Evolutionary conservation across 2,888 invertebrate species (phyloP).

Genomic region (Cryptocephalus primarius): DNA sequence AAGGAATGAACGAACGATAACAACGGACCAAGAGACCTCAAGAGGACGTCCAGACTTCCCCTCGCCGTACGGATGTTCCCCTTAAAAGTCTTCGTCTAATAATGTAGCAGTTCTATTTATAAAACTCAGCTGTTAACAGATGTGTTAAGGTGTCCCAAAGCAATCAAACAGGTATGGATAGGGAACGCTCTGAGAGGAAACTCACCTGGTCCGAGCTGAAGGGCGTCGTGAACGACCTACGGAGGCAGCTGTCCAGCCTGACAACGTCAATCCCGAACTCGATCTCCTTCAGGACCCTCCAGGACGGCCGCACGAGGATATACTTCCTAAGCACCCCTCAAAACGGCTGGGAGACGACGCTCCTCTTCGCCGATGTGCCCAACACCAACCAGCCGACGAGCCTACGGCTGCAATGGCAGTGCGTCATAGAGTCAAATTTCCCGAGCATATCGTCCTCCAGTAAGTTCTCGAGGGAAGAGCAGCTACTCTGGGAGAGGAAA

Average conservation of each 20-base stretch:
- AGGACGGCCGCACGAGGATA: slow-evolving; percentile 71
- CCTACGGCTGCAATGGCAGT: slow-evolving; percentile 61
- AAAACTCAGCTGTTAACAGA: slow-evolving; percentile 16
- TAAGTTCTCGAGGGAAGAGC: slow-evolving; percentile 75
- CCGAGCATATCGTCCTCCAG: slow-evolving; percentile 47
- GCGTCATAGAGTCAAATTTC: slow-evolving; percentile 68
- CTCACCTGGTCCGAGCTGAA: slow-evolving; percentile 70
- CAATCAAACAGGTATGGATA: slow-evolving; percentile 14
- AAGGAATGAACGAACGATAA: no score
- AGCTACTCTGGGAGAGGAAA: slow-evolving; percentile 83
- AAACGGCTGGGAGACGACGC: slow-evolving; percentile 82
- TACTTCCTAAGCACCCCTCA: slow-evolving; percentile 84
- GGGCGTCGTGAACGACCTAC: slow-evolving; percentile 67
- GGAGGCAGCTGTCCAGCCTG: slow-evolving; percentile 65
- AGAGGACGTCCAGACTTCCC: no score
- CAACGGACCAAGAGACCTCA: no score
- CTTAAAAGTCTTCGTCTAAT: no score
- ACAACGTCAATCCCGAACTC: slow-evolving; percentile 76
- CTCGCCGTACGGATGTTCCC: no score
- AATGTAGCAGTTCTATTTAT: slow-evolving; percentile 11
- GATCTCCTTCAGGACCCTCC: slow-evolving; percentile 66
- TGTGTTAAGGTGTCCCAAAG: slow-evolving; percentile 13
- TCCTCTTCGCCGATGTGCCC: slow-evolving; percentile 77
- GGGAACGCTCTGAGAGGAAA: slow-evolving; percentile 23
- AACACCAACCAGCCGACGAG: slow-evolving; percentile 44